A percentile compares a stretch with the other conserved stretches of the same genome.
Conservation (phyloP, 2,113 vertebrate species). For the Xenopus laevis region DNA sequence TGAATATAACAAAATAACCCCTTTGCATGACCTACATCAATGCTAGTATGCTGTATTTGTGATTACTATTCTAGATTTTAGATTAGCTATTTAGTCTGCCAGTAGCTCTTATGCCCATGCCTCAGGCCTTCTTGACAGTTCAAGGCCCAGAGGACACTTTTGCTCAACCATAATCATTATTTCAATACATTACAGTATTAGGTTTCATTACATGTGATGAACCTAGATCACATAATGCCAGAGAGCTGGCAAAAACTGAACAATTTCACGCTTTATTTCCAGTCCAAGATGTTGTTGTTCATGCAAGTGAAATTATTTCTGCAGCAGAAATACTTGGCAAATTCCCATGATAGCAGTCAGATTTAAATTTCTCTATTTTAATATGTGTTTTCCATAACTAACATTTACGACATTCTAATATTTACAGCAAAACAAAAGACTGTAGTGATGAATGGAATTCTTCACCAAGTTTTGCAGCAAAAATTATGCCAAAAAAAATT, state of each 20-base stretch:
- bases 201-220: conserved; percentile 42
- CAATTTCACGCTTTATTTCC: conserved; percentile 40
- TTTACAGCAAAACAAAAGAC: background rate
- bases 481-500: too few relatives aligned
- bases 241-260: conserved; percentile 40
- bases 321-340: conserved; percentile 26
- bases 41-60: conserved; percentile 31
- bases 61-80: conserved; percentile 45
- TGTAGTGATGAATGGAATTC: too few relatives aligned
- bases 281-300: conserved; percentile 36
- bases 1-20: conserved; percentile 39
- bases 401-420: background rate
- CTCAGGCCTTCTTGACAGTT: conserved; percentile 36
- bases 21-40: conserved; percentile 29
- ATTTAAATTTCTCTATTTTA: conserved; percentile 20
- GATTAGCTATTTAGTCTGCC: conserved; percentile 41
- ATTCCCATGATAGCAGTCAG: background rate
- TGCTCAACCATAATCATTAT: conserved; percentile 44
- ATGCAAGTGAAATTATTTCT: conserved; percentile 37
- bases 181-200: conserved; percentile 44
- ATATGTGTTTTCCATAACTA: conserved; percentile 5
- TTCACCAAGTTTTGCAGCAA: too few relatives aligned
- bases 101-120: conserved; percentile 26
- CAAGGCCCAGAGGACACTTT: conserved; percentile 39
- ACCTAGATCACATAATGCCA: conserved; percentile 34